Conservation (phyloP, 2,113 vertebrate genomes). For the Clarias batrachus region DNA sequence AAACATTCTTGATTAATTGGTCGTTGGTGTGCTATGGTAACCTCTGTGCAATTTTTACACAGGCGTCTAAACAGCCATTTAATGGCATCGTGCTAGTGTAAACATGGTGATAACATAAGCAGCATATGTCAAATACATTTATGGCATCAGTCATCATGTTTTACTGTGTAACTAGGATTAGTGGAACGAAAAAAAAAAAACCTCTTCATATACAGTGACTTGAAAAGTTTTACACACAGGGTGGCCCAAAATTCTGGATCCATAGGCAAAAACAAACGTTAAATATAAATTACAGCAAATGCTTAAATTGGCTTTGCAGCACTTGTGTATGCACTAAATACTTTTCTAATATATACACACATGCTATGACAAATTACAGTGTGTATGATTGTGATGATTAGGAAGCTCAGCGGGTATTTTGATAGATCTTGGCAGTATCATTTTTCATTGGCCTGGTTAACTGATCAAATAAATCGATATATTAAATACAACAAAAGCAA, state of each 20-base stretch:
- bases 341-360: no score
- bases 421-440: neutral
- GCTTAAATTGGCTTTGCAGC: no score
- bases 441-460: neutral
- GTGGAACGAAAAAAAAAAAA: neutral
- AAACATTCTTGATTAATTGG: neutral
- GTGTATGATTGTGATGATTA: neutral
- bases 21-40: neutral
- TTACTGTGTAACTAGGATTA: neutral
- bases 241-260: no score
- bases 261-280: no score
- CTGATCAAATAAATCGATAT: neutral
- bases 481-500: neutral
- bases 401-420: neutral
- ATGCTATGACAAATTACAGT: neutral
- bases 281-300: no score
- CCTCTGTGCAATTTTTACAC: neutral
- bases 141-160: slow-evolving; percentile 21
- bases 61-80: neutral
- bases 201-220: neutral
- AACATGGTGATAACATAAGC: neutral
- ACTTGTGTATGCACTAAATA: no score
- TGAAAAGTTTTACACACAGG: neutral
- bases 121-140: slow-evolving; percentile 44
- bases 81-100: slow-evolving; percentile 18